Evolutionary conservation across 1,140 invertebrate species (phyloP).

Genomic region (Teleopsis dalmanni): DNA sequence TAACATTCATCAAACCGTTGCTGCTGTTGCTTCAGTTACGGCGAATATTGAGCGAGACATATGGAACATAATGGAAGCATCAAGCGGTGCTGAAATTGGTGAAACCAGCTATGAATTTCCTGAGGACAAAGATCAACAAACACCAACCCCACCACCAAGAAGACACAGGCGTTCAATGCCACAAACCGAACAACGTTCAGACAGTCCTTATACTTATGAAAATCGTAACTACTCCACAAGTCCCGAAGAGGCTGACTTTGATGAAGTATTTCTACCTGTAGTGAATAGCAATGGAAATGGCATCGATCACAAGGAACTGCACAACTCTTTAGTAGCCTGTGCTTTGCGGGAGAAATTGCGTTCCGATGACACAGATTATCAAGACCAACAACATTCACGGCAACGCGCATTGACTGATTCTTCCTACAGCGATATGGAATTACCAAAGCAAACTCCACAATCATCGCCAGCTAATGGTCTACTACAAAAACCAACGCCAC

Average conservation of each 20-base stretch:
- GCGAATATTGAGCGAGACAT: slow-evolving; percentile 42
- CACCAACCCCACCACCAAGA: slow-evolving; percentile 1
- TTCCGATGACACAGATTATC: slow-evolving; percentile 29
- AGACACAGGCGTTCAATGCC: slow-evolving; percentile 1
- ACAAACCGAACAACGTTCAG: not conserved
- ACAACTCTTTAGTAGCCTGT: slow-evolving; percentile 24
- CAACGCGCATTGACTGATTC: slow-evolving; percentile 12
- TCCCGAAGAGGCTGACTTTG: slow-evolving; percentile 27
- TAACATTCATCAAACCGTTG: slow-evolving; percentile 42
- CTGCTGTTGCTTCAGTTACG: slow-evolving; percentile 39
- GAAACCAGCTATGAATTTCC: slow-evolving; percentile 37
- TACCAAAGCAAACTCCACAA: slow-evolving; percentile 22
- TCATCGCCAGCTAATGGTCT: slow-evolving; percentile 15
- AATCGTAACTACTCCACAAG: slow-evolving; percentile 35
- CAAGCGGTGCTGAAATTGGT: slow-evolving; percentile 35
- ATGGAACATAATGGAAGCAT: slow-evolving; percentile 45
- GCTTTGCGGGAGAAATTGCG: slow-evolving; percentile 36
- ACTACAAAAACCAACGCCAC: slow-evolving; percentile 20
- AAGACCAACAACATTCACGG: slow-evolving; percentile 14
- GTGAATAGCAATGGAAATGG: slow-evolving; percentile 8
- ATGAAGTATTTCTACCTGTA: slow-evolving; percentile 34
- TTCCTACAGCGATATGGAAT: slow-evolving; percentile 22
- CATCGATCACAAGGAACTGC: slow-evolving; percentile 25
- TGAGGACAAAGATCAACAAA: slow-evolving; percentile 15
- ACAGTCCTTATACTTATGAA: slow-evolving; percentile 31